These are phyloP conservation scores for Lepisosteus oculatus DNA, from an alignment of 2,113 vertebrate species.

Conservation along the genomic window DNA sequence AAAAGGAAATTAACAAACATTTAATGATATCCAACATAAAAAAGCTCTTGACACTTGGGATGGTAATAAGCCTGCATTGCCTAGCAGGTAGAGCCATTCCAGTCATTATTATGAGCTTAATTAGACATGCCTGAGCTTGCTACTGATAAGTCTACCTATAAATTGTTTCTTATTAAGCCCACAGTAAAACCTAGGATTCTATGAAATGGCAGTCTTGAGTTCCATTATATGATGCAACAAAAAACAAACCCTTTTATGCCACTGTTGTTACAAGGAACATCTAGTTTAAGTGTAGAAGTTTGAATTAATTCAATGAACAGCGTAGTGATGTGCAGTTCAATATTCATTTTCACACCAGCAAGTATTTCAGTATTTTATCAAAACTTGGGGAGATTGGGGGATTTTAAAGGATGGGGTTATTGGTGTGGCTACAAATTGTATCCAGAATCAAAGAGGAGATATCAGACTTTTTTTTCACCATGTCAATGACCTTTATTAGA, in stretches of 20 bases:
- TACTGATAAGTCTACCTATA: conserved; percentile 39
- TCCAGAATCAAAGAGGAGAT: too few species aligned
- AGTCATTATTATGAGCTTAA: conserved; percentile 45
- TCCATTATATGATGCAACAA: conserved; percentile 42
- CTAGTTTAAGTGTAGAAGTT: conserved; percentile 42
- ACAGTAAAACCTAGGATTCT: conserved; percentile 33
- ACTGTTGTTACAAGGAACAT: conserved; percentile 43
- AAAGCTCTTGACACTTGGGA: conserved; percentile 53
- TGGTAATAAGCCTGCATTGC: conserved; percentile 39
- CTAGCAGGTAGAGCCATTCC: conserved; percentile 50
- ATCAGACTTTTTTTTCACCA: too few species aligned
- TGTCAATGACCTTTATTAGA: too few species aligned
- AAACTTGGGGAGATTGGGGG: conserved; percentile 17
- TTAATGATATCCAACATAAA: conserved; percentile 44
- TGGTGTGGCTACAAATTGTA: too few species aligned
- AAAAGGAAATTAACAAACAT: conserved; percentile 54
- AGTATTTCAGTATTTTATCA: conserved; percentile 53
- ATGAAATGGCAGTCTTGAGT: conserved; percentile 35
- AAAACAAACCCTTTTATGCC: conserved; percentile 32
- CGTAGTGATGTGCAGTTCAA: conserved; percentile 34
- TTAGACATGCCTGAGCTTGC: conserved; percentile 51
- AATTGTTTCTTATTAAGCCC: conserved; percentile 35
- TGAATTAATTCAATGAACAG: conserved; percentile 27
- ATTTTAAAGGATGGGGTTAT: conserved; percentile 32
- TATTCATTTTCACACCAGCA: conserved; percentile 28